Conservation (phyloP, 2,797 vertebrate species). For the Falco biarmicus region DNA sequence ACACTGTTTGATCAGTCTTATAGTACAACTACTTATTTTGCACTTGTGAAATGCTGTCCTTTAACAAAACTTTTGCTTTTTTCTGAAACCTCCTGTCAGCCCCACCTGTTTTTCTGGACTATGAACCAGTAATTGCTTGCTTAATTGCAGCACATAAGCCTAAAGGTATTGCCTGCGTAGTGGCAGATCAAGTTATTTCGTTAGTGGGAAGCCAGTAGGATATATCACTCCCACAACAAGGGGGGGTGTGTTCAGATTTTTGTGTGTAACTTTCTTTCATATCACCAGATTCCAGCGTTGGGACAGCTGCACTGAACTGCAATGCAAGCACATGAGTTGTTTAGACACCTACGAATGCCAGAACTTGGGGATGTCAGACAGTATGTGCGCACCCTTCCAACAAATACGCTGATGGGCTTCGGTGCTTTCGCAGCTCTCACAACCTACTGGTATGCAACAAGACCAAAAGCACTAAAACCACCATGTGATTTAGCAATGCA, state of each 20-base stretch:
- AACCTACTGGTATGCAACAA: conserved; percentile 89
- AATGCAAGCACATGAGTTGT: conserved; percentile 90
- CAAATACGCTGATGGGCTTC: conserved; percentile 86
- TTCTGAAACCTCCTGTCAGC: not conserved
- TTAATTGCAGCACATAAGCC: not conserved
- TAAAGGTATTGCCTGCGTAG: not conserved
- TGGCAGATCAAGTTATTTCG: not conserved
- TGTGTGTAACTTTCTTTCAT: not conserved
- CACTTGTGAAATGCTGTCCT: not conserved
- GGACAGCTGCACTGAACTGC: not conserved
- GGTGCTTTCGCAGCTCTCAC: conserved; percentile 88
- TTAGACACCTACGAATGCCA: conserved; percentile 86
- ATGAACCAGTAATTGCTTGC: not conserved
- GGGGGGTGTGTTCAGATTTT: not conserved
- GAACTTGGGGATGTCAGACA: conserved; percentile 86
- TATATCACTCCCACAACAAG: not conserved
- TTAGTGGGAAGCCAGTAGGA: not conserved
- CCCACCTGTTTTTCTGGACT: not conserved
- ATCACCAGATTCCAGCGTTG: conserved; percentile 53
- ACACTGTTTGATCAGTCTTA: not conserved
- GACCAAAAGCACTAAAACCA: conserved; percentile 85
- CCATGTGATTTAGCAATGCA: conserved; percentile 88
- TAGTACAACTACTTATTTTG: not conserved
- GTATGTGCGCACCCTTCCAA: conserved; percentile 84
- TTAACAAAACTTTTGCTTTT: not conserved